Base-by-base conservation (phyloP, 2,888 invertebrate genomes). In the Tortrix viridana region DNA sequence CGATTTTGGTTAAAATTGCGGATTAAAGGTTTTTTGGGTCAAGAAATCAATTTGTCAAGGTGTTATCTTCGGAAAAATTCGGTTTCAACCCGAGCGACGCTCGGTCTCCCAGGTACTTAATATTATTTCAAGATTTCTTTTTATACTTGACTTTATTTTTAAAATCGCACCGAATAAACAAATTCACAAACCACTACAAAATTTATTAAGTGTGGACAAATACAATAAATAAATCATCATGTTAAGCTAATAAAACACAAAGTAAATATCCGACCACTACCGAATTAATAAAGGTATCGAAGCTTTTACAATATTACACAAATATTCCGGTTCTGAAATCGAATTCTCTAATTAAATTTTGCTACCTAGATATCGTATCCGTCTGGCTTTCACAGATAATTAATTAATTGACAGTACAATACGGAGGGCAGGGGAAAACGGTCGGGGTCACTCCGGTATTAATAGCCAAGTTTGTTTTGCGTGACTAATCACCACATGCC, bases 321-420 rank as follows among this genome's bases (percentile, higher is more conserved):
- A 56, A 50, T 46, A 50, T 4, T 72, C 68, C 71, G 75, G 77
- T 75, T 77, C 75, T 73, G 76, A 77, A 76, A 84, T 82, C 79
- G 86, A 84, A 87, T 83, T 77, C 73, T 71, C 72, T 86, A 86
- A 86, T 87, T 79, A 85, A 82, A 82, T 82, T 81, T 75, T 76
- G 76, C 75, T 75, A 70, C 67, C 70, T 71, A 71, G 73, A 74
- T 77, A 78, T 80, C 76, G 73, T 65, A 67, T 60, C 68, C 66
- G 69, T 63, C 72, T 66, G 77, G 74, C 76, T 72, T 77, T 81
- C 75, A 73, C 72, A 74, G 82, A 84, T 88, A 88, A 88, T 89
- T 88, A 88, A 89, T 89, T 89, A 88, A 88, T 86, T 84, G 86
- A 83, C 83, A 84, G 76, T 74, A 84, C 82, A 79, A 84, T 80